phyloP scores from a whole-genome alignment of 2,113 vertebrate species.

The Bos indicus region DNA sequence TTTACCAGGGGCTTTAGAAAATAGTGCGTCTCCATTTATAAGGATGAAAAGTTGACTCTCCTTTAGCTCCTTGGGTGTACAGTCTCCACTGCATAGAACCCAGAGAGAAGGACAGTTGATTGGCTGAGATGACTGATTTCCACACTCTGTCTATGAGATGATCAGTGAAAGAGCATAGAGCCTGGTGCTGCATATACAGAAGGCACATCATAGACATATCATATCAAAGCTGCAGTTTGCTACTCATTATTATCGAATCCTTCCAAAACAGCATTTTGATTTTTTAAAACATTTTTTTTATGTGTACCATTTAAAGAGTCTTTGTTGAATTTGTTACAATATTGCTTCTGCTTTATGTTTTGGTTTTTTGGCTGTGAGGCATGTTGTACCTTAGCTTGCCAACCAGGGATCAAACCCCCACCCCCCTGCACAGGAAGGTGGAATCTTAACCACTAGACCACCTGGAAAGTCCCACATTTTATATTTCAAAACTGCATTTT shows the following conservation, averaged over 20 bases:
- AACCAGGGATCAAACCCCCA: neutral
- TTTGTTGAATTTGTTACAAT: neutral
- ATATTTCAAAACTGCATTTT: neutral
- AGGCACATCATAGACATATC: neutral
- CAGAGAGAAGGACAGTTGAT: neutral
- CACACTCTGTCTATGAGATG: neutral
- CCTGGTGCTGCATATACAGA: neutral
- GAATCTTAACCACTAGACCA: neutral
- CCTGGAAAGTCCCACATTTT: neutral
- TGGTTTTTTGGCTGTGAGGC: neutral
- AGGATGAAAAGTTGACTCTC: neutral
- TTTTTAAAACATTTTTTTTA: neutral
- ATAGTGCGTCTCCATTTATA: neutral
- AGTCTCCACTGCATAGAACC: neutral
- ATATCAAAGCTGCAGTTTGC: neutral
- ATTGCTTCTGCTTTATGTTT: neutral
- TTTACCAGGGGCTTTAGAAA: neutral
- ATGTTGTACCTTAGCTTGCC: neutral
- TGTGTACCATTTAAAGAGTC: neutral
- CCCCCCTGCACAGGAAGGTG: rapidly evolving
- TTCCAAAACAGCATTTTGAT: neutral
- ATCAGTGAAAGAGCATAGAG: neutral
- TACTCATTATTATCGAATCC: neutral
- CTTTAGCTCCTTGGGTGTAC: neutral
- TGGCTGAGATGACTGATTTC: neutral